Base-by-base conservation (phyloP, 2,797 vertebrate species). In the Anabacerthia variegaticeps region DNA sequence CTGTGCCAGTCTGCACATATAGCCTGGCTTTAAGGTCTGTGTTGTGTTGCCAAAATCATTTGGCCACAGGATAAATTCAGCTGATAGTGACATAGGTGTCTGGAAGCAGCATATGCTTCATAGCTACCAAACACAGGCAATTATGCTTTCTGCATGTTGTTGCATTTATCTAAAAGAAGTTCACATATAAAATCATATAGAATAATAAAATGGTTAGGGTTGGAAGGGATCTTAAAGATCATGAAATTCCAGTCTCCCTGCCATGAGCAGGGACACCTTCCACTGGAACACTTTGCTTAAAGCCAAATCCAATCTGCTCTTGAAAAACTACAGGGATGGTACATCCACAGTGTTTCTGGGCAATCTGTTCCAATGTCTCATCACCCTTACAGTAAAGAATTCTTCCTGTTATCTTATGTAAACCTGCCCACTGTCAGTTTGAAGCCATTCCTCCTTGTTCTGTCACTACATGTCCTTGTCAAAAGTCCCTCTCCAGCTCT, bases 1-100 rank as follows among this genome's bases (percentile, higher is more conserved):
- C 30, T 51, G 17, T 36, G 6, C 1, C 0, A 4, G 12, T 15
- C 15, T 49, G 3, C 21, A 49, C 7, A 21, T 7, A 18, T 1
- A 34, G 23, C 26, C 23, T 74, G 51, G 20, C 10, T 39, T 43
- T 55, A 23, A 85, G n/a, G 18, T 3, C 6, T 49, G 13, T 10
- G 3, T 12, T 36, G 8, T 27, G 8, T 12, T 52, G 4, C 16
- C 76, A 61, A 76, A 86, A 27, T 32, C 3, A 11, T 27, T n/a
- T 54, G 19, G 5, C 14, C 30, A 28, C 26, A 76, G 28, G 6
- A 49, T 43, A 85, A 66, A 59, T 75, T 49, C 41, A 67, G 8
- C 4, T 26, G 30, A 55, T 15, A 71, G 13, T 8, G 65, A 69
- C 6, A 34, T 2, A 34, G 16, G 4, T n/a, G 37, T 5, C 27